phyloP scores from a whole-genome alignment of 37 sponge, comb jelly and placozoan genomes.

The Oscarella lobularis region DNA sequence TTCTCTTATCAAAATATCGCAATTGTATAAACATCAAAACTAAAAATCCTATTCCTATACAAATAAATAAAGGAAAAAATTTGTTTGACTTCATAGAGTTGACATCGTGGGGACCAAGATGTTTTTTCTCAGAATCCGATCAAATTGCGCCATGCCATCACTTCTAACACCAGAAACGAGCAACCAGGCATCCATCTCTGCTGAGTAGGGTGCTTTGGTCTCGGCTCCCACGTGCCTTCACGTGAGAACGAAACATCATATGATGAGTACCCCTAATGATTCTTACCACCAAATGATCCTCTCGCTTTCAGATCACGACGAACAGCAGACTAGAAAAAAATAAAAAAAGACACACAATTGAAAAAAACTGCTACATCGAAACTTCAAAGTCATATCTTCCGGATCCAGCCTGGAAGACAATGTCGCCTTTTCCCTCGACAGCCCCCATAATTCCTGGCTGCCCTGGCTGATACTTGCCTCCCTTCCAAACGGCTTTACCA shows the following conservation, averaged over 20 bases:
- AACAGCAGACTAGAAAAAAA: too few relatives aligned
- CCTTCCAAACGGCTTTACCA: neutral
- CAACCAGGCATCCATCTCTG: neutral
- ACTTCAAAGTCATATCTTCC: neutral
- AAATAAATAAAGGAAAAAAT: too few relatives aligned
- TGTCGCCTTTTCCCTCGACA: neutral
- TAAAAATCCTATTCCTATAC: too few relatives aligned
- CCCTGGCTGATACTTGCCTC: neutral
- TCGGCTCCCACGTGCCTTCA: too few relatives aligned
- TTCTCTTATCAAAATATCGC: too few relatives aligned
- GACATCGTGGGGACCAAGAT: neutral
- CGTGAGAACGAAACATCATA: too few relatives aligned
- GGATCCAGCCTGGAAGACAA: neutral
- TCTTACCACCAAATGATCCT: too few relatives aligned
- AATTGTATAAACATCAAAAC: too few relatives aligned
- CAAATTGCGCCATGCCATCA: neutral
- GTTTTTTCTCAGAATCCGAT: neutral
- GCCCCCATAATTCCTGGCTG: neutral
- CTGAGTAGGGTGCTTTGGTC: too few relatives aligned
- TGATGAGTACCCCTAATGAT: too few relatives aligned
- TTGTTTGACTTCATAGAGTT: neutral
- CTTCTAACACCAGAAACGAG: neutral
- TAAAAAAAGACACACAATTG: neutral
- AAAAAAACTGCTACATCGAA: neutral
- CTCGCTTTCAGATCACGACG: too few relatives aligned